Base-by-base conservation (phyloP, 2,797 vertebrate genomes). In the Mycteria americana region DNA sequence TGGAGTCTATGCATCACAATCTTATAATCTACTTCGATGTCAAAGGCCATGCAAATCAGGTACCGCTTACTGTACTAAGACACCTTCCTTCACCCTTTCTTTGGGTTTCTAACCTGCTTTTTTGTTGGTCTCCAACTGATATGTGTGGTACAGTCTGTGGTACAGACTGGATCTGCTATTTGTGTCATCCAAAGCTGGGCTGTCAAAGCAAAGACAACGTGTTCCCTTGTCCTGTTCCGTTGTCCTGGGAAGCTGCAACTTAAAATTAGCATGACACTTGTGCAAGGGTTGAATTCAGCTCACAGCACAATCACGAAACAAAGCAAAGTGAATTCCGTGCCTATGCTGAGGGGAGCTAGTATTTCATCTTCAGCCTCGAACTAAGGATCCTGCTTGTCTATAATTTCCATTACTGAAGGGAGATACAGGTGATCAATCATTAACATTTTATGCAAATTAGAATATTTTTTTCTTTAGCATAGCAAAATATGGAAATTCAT, bases 21-120 rank as follows among this genome's bases (percentile, higher is more conserved):
- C 98, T 99, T 80, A 98, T 92, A 43, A 98, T 99, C 96, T 99
- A 99, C 97, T 99, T 99, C 23, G 99, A 99, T 96, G 98, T 99
- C 97, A 99, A 99, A 98, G 98, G 99, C 97, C 98, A 99, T 82
- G 99, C 99, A 88, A 97, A 98, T 56, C 97, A 99, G 99, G 99
- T 99, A 98, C 60, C 3, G 7, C 85, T 92, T 59, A 39, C 19
- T 79, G 63, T 30, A 25, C 53, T 53, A 6, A 19, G 53, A 39
- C 39, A 37, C 37, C 39, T 79, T 43, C 13, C 54, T 54, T 76
- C 57, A 43, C 7, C 27, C 48, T 77, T 77, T 17, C 54, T 53
- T 8, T 48, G 62, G 33, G 10, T 53, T 81, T 82, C 59, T 78
- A 18, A 21, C 11, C 48, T 51, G 73, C 19, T 81, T 8, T 11